phyloP scores from a whole-genome alignment of 2,888 invertebrate species.

The Stomorhina lunata region DNA sequence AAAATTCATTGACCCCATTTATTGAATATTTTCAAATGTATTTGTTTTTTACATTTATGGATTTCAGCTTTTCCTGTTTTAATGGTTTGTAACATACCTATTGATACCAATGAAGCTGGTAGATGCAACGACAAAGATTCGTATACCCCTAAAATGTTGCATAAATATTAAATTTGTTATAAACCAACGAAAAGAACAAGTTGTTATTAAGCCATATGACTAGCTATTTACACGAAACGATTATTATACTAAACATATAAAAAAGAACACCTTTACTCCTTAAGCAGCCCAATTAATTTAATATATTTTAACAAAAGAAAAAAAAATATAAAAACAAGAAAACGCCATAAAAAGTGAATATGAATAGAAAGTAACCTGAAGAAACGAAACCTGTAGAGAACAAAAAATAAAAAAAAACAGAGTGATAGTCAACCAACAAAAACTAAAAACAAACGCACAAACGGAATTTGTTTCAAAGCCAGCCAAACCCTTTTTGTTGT shows the following conservation, averaged over 20 bases:
- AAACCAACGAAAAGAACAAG: conserved; percentile 8
- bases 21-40: conserved; percentile 24
- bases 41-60: conserved; percentile 12
- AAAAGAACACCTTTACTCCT: not conserved
- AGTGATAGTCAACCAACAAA: conserved; percentile 28
- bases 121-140: not conserved
- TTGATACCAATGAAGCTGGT: conserved; percentile 8
- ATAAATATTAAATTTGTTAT: conserved; percentile 29
- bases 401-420: not conserved
- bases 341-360: not conserved
- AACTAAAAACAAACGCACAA: conserved; percentile 54
- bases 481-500: conserved; percentile 26
- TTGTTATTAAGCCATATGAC: conserved; percentile 11
- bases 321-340: not conserved
- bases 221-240: not conserved
- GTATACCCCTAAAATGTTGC: conserved; percentile 24
- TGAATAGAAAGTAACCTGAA: conserved; percentile 1
- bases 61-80: conserved; percentile 51
- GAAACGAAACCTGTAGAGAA: conserved; percentile 16
- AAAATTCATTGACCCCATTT: conserved; percentile 41
- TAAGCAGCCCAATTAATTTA: conserved; percentile 12
- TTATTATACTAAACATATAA: conserved; percentile 3
- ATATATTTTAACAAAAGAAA: not conserved
- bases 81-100: conserved; percentile 25
- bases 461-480: conserved; percentile 46